Percentiles rank a stretch among this genome's conserved stretches.
These are phyloP conservation scores for Dipodomys stephensi DNA, from an alignment of 2,113 vertebrate genomes.

Conservation along the genomic window DNA sequence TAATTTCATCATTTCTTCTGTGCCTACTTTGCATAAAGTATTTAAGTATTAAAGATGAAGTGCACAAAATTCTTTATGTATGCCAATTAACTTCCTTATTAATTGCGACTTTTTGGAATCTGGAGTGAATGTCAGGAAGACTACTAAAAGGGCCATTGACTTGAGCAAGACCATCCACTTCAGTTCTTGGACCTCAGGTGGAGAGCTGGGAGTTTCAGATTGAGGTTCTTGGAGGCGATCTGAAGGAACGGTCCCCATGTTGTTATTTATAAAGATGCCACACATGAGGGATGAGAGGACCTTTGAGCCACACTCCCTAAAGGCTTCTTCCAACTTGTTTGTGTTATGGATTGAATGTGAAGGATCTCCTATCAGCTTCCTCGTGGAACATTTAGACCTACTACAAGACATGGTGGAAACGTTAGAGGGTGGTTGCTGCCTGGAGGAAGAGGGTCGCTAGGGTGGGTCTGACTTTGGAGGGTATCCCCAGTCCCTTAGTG, in stretches of 20 bases:
- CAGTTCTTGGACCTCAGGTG: background rate
- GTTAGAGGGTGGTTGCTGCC: background rate
- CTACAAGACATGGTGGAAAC: background rate
- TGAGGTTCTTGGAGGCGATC: background rate
- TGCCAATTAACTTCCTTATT: background rate
- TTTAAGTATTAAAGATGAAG: background rate
- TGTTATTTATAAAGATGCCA: background rate
- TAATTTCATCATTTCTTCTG: too few species aligned
- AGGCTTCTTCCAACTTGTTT: background rate
- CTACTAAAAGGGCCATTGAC: background rate
- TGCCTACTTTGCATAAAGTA: background rate
- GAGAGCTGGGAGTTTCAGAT: background rate
- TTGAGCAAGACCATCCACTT: background rate
- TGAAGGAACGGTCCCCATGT: background rate
- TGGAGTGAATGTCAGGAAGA: background rate
- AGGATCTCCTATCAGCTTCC: too few species aligned
- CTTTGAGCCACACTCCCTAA: too few species aligned
- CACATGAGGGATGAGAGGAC: rapidly evolving
- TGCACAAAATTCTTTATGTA: background rate
- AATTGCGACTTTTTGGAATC: background rate
- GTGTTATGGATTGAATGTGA: background rate
- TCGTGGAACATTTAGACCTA: background rate
- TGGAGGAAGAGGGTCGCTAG: background rate
- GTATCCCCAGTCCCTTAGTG: background rate
- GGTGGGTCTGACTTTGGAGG: background rate